These are phyloP conservation scores for Schlechtendalia chinensis DNA, from an alignment of 1,140 invertebrate species.

Conservation along the genomic window DNA sequence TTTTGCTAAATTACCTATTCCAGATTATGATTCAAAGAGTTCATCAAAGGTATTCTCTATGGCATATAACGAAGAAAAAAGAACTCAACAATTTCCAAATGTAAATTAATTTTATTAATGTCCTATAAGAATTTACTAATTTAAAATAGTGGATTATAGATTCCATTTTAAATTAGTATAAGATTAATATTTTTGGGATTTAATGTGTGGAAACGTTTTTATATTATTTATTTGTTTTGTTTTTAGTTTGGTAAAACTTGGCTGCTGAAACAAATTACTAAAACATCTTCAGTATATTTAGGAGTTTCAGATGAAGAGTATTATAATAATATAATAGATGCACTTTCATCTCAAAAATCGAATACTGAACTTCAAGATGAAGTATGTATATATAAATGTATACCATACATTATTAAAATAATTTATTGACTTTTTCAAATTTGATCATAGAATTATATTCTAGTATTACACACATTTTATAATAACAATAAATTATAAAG, in stretches of 20 bases:
- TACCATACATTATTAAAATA: neutral
- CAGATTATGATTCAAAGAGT: neutral
- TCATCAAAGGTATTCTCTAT: constrained; percentile 18
- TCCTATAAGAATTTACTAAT: neutral
- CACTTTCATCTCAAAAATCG: constrained; percentile 31
- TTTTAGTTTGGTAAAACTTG: constrained; percentile 41
- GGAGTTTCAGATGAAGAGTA: constrained; percentile 31
- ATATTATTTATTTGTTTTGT: neutral
- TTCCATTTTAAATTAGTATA: too few relatives aligned
- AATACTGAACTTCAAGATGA: constrained; percentile 40
- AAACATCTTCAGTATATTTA: constrained; percentile 14
- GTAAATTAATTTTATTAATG: neutral
- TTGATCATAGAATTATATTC: too few relatives aligned
- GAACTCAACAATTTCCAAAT: neutral
- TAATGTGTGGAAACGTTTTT: neutral
- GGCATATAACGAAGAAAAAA: constrained; percentile 38
- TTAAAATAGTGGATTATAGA: too few relatives aligned
- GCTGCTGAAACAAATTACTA: constrained; percentile 25
- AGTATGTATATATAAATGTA: neutral
- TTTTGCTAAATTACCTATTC: constrained; percentile 35
- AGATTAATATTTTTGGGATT: neutral
- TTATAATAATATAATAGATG: constrained; percentile 2
- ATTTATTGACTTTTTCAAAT: too few relatives aligned
- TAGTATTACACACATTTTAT: too few relatives aligned
- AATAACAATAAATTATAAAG: too few relatives aligned